Percentiles rank a stretch among this genome's conserved stretches.
Conservation (phyloP, 1,140 invertebrate species). For the Scylla paramamosain region DNA sequence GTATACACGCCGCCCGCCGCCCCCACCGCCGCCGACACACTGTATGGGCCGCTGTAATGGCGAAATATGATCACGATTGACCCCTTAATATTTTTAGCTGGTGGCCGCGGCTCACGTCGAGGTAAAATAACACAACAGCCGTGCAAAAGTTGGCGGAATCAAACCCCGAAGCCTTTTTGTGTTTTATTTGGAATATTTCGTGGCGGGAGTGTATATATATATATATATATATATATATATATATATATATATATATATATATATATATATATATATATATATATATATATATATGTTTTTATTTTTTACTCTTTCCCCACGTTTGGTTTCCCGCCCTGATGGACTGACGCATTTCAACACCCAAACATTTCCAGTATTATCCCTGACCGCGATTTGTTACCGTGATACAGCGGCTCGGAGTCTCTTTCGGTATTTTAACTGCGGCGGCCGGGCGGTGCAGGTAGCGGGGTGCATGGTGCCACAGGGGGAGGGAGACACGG, state of each 20-base stretch:
- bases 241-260: background rate
- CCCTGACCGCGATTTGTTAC: background rate
- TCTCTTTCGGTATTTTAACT: slow-evolving; percentile 21
- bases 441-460: background rate
- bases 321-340: background rate
- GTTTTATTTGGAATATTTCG: background rate
- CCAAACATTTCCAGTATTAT: background rate
- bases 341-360: background rate
- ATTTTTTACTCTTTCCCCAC: slow-evolving; percentile 4
- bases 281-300: background rate
- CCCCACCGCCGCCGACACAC: background rate
- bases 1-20: background rate
- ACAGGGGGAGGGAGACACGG: background rate
- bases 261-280: background rate
- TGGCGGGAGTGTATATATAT: background rate
- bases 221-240: background rate
- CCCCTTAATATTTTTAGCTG: background rate
- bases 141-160: background rate
- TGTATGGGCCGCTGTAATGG: background rate
- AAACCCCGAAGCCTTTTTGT: background rate
- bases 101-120: background rate
- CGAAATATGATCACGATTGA: background rate
- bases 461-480: background rate
- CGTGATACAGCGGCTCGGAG: background rate
- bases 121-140: background rate